These are phyloP conservation scores for Mycalesis mineus DNA, from an alignment of 2,888 invertebrate genomes.

Conservation along the genomic window DNA sequence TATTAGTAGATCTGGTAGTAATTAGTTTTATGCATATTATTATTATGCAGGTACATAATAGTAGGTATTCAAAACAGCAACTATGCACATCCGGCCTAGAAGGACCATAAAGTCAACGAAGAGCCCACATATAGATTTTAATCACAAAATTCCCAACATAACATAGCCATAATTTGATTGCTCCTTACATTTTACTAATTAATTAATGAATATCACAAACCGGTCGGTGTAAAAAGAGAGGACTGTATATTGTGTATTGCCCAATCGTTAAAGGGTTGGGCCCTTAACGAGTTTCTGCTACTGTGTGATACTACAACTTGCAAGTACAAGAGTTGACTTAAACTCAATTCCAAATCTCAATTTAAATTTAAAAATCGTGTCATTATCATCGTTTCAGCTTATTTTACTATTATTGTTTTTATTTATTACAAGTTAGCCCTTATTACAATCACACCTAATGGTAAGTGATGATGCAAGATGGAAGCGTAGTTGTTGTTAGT, in stretches of 20 bases:
- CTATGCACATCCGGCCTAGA: too few species aligned
- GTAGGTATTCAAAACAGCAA: too few species aligned
- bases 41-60: too few species aligned
- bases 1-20: too few species aligned
- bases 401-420: too few species aligned
- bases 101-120: not conserved
- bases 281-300: conserved; percentile 58
- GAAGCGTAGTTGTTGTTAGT: too few species aligned
- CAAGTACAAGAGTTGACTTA: conserved; percentile 7
- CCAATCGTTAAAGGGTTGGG: conserved; percentile 61
- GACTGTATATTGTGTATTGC: conserved; percentile 5
- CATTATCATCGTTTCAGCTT: too few species aligned
- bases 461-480: too few species aligned
- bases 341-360: not conserved
- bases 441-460: too few species aligned
- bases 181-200: conserved; percentile 13
- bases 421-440: too few species aligned
- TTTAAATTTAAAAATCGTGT: not conserved
- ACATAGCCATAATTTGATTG: conserved; percentile 11
- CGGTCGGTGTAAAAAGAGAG: conserved; percentile 5
- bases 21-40: too few species aligned
- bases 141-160: conserved; percentile 9
- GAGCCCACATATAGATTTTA: not conserved
- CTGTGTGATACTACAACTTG: conserved; percentile 39
- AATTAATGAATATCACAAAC: conserved; percentile 12